A percentile compares a stretch with the other conserved stretches of the same genome.
phyloP scores from a whole-genome alignment of 2,888 invertebrate genomes.

The Platypus cylindrus region DNA sequence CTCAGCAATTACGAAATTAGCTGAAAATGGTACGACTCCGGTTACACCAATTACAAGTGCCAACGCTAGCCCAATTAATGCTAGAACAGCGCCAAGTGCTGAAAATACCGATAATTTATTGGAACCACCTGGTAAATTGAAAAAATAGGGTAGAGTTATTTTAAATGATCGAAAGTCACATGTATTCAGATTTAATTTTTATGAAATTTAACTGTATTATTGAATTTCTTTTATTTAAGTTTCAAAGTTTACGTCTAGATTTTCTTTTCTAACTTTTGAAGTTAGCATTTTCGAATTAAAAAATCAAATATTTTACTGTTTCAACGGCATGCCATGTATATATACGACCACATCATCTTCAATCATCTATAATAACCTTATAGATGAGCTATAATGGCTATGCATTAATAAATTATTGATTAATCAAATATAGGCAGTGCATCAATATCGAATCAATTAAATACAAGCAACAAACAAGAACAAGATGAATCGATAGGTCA shows the following conservation, averaged over 20 bases:
- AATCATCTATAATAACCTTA: too few species aligned
- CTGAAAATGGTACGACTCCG: slow-evolving; percentile 45
- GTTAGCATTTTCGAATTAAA: too few species aligned
- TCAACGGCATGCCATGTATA: too few species aligned
- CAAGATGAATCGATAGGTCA: slow-evolving; percentile 40
- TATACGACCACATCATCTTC: too few species aligned
- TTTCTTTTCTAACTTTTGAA: too few species aligned
- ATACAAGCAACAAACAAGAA: slow-evolving; percentile 27
- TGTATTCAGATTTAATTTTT: too few species aligned
- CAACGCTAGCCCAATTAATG: slow-evolving; percentile 74
- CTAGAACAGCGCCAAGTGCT: slow-evolving; percentile 49
- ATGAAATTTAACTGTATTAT: neutral
- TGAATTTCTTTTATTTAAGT: slow-evolving; percentile 1
- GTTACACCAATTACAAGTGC: slow-evolving; percentile 79
- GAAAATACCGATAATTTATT: slow-evolving; percentile 36
- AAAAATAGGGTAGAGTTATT: too few species aligned
- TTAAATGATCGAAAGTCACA: too few species aligned
- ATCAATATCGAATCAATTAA: slow-evolving; percentile 26
- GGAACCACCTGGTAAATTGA: slow-evolving; percentile 34
- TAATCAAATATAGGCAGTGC: slow-evolving; percentile 19
- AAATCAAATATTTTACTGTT: too few species aligned
- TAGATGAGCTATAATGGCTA: neutral
- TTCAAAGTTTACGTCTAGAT: too few species aligned
- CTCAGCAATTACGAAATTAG: slow-evolving; percentile 51
- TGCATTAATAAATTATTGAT: neutral